These are phyloP conservation scores for Ips nitidus DNA, from an alignment of 1,140 invertebrate species.

Conservation along the genomic window DNA sequence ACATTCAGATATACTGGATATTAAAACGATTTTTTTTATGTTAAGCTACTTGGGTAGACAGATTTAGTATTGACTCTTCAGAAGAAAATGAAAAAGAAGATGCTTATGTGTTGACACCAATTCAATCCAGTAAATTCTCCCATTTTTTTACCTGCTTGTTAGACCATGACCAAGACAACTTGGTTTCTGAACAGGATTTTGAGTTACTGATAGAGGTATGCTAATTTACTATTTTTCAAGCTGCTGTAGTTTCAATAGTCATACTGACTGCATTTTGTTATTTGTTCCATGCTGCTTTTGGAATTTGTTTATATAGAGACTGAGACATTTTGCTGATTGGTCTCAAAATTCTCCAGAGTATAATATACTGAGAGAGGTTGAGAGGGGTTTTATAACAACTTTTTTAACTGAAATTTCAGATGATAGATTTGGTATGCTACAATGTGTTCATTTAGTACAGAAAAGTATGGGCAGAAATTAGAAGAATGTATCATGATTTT, in stretches of 20 bases:
- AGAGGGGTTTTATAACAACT: conserved; percentile 66
- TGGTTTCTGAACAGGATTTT: conserved; percentile 69
- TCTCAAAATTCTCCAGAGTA: conserved; percentile 68
- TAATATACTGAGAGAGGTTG: conserved; percentile 66
- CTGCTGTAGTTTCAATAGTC: conserved; percentile 9
- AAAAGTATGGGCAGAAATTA: not conserved
- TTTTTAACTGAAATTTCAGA: conserved; percentile 58
- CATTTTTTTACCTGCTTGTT: conserved; percentile 69
- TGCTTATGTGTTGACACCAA: conserved; percentile 59
- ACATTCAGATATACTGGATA: not conserved
- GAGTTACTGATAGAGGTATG: conserved; percentile 67
- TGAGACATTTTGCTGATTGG: conserved; percentile 74
- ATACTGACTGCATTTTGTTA: not conserved
- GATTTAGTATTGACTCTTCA: conserved; percentile 62
- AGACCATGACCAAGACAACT: conserved; percentile 69
- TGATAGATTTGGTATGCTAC: conserved; percentile 47
- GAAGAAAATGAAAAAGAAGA: conserved; percentile 55
- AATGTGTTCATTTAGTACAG: conserved; percentile 20
- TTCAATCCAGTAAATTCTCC: conserved; percentile 67
- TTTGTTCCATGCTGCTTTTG: conserved; percentile 42
- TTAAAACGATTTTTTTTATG: conserved; percentile 12
- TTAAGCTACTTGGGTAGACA: conserved; percentile 69
- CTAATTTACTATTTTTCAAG: not conserved
- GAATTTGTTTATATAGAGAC: conserved; percentile 56
- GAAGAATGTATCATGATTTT: too few relatives aligned